Conservation (phyloP, 2,113 vertebrate species). For the Perccottus glenii region DNA sequence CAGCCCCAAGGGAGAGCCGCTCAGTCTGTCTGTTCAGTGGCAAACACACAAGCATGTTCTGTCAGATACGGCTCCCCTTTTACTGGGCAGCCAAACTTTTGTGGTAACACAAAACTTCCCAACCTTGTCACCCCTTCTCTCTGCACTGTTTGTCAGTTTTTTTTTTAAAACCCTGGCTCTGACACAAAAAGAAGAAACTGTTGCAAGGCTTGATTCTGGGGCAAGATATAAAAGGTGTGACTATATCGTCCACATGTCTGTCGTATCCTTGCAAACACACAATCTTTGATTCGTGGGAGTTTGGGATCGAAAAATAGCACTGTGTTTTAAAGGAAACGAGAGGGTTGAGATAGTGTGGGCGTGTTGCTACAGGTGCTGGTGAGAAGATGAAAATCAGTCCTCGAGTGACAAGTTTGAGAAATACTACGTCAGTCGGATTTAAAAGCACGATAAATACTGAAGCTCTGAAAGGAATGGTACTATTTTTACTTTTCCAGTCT, state of each 20-base stretch:
- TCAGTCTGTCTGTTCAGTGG: conserved; percentile 54
- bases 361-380: conserved; percentile 21
- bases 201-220: conserved; percentile 31
- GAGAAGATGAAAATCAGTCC: conserved; percentile 29
- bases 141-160: conserved; percentile 26
- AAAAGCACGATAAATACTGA: neutral
- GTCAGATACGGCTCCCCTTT: conserved; percentile 65
- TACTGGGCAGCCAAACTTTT: conserved; percentile 49
- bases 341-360: conserved; percentile 8
- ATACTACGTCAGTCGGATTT: conserved; percentile 3
- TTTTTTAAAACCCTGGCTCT: conserved; percentile 16
- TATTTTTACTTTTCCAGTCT: neutral
- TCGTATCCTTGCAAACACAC: conserved; percentile 21
- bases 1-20: conserved; percentile 57
- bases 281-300: conserved; percentile 24
- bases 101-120: conserved; percentile 38
- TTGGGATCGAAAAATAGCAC: conserved; percentile 25
- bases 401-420: conserved; percentile 11
- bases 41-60: conserved; percentile 54
- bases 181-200: conserved; percentile 19
- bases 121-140: conserved; percentile 42
- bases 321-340: neutral
- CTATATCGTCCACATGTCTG: neutral
- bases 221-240: conserved; percentile 31
- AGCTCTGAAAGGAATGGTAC: neutral